Evolutionary conservation across 2,113 vertebrate genomes (phyloP).

Genomic region (Butorides virescens): DNA sequence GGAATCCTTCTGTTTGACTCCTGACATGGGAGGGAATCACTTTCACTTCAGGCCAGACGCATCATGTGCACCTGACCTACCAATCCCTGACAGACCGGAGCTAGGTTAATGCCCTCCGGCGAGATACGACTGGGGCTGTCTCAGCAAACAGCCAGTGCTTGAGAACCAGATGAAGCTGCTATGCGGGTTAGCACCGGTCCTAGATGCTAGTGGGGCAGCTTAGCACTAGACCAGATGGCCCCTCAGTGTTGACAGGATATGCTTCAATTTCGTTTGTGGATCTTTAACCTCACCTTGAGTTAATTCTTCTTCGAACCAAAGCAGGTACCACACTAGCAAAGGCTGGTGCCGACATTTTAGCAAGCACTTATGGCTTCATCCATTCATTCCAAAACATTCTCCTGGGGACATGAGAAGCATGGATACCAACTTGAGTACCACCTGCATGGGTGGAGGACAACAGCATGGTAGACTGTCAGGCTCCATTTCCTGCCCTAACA

Average conservation of each 20-base stretch:
- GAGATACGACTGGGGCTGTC: background rate
- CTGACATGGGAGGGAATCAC: background rate
- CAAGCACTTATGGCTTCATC: background rate
- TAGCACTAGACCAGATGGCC: background rate
- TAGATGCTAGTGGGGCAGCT: background rate
- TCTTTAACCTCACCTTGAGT: background rate
- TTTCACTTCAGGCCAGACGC: background rate
- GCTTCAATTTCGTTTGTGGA: background rate
- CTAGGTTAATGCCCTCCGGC: background rate
- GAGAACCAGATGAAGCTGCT: background rate
- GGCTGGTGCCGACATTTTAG: background rate
- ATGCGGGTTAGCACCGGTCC: background rate
- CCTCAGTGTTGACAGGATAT: background rate
- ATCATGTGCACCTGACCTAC: background rate
- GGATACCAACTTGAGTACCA: background rate
- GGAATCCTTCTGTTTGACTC: background rate
- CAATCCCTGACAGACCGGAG: background rate
- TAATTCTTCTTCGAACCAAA: background rate
- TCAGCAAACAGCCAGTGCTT: background rate
- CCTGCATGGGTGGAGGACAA: background rate
- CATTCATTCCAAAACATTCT: background rate
- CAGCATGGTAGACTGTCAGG: background rate
- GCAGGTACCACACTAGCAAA: background rate
- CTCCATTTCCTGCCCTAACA: background rate
- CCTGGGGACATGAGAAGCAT: background rate